Conservation (phyloP, 2,888 invertebrate species). For the Chrysopilus asiliformis region DNA sequence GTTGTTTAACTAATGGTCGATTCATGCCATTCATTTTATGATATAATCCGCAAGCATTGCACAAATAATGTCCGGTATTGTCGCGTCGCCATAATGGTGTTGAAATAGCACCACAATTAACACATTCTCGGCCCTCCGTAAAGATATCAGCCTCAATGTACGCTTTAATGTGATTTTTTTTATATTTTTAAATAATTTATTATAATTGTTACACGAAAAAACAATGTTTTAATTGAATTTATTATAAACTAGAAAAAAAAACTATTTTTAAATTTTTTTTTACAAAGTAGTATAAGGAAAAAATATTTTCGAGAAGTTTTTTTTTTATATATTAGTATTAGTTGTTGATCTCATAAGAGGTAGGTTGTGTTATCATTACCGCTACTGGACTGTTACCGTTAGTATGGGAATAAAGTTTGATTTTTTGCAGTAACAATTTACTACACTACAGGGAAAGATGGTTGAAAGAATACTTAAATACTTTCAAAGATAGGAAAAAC, state of each 20-base stretch:
- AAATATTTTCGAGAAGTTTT: conserved; percentile 8
- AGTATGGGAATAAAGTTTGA: no score
- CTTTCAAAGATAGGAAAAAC: no score
- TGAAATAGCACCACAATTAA: conserved; percentile 94
- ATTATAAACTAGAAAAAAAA: conserved; percentile 1
- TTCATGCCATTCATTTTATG: conserved; percentile 94
- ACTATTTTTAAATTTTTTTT: background rate
- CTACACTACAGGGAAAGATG: no score
- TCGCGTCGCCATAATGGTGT: conserved; percentile 98
- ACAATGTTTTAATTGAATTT: no score
- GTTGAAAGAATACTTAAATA: no score
- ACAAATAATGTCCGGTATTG: conserved; percentile 97
- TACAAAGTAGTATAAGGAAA: conserved; percentile 5
- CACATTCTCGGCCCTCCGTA: conserved; percentile 90
- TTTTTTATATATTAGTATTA: no score
- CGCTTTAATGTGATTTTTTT: conserved; percentile 32
- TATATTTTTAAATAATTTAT: no score
- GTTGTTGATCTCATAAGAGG: no score
- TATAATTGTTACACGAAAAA: no score
- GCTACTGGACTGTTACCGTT: no score
- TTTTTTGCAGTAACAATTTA: no score
- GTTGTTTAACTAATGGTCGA: conserved; percentile 81
- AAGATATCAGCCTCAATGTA: conserved; percentile 38
- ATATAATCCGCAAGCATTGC: conserved; percentile 99
- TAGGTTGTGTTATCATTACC: no score